A percentile compares a stretch with the other conserved stretches of the same genome.
These are phyloP conservation scores for Exaiptasia diaphana DNA, from an alignment of 64 coral and sea anemone species.

Conservation along the genomic window DNA sequence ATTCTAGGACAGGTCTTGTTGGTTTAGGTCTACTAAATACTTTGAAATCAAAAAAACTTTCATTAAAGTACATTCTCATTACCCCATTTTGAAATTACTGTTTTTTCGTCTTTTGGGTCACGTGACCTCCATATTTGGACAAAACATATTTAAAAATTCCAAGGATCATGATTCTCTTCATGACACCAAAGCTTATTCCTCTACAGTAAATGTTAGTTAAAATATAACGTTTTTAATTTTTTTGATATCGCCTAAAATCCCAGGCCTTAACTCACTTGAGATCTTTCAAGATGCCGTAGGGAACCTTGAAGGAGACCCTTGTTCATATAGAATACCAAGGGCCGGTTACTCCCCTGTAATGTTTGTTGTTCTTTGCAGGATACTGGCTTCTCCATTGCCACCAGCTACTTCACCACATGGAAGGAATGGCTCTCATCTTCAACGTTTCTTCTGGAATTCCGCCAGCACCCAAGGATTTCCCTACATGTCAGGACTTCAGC, in stretches of 20 bases:
- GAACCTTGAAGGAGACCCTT: not conserved
- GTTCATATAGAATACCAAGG: not conserved
- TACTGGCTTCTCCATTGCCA: constrained; percentile 39
- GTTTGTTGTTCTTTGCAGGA: not conserved
- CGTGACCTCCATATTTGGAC: no score
- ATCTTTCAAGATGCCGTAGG: not conserved
- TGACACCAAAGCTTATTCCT: no score
- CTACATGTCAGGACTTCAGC: not conserved
- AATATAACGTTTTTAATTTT: not conserved
- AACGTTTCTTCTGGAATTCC: not conserved
- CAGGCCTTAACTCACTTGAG: not conserved
- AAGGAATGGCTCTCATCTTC: constrained; percentile 18
- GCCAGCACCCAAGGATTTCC: not conserved
- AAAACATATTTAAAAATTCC: no score
- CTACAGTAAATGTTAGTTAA: not conserved
- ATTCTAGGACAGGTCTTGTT: no score
- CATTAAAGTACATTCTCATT: no score
- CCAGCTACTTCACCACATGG: not conserved
- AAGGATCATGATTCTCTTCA: no score
- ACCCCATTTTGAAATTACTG: no score
- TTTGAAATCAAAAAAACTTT: no score
- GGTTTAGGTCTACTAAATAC: no score
- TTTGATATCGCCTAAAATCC: no score
- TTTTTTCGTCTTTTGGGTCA: no score
- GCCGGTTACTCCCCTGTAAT: not conserved